Base-by-base conservation (phyloP, 2,797 vertebrate genomes). In the Urocyon cinereoargenteus region DNA sequence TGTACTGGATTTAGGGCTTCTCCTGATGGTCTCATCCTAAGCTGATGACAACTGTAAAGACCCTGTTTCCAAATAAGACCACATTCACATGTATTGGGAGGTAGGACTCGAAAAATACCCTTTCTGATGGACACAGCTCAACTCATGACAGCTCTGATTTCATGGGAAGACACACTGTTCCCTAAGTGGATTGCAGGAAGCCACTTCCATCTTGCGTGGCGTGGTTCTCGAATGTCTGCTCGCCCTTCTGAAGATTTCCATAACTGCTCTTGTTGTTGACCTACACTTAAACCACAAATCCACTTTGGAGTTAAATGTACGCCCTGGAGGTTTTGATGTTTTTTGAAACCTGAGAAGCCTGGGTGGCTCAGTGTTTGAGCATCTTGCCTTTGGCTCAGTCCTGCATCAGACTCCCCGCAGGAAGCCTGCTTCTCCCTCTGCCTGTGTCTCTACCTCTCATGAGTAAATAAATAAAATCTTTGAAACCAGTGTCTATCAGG, bases 181-280 rank as follows among this genome's bases (percentile, higher is more conserved):
- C 40, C 31, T 7, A 5, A 2, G 21, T 6, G 24, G 28, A 3
- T 4, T 10, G 55, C 18, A 13, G 31, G 64, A 26, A 61, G 31
- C 26, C 6, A 2, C 21, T 13, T 70, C 26, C 2, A 0, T 45
- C 73, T 3, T 1, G 26, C 9, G 1, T 14, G 75, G 22, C 14
- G 1, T 12, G 1, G 0, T 2, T 13, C 13, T 19, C 21, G 28
- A 6, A 6, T 0, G 2, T 22, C 36, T 24, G 22, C n/a, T 53
- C 7, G 3, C 12, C 3, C 28, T 7, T 40, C 40, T 22, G 7
- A 16, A 16, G 11, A 24, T 34, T 4, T 26, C n/a, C 4, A 5
- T 2, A 15, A 6, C 11, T 7, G 16, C 86, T n/a, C 24, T 87
- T 22, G n/a, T 10, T 3, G 5, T 12, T 8, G 2, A 1, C 26